phyloP scores from a whole-genome alignment of 2,797 vertebrate genomes.

The Xenopus petersii region DNA sequence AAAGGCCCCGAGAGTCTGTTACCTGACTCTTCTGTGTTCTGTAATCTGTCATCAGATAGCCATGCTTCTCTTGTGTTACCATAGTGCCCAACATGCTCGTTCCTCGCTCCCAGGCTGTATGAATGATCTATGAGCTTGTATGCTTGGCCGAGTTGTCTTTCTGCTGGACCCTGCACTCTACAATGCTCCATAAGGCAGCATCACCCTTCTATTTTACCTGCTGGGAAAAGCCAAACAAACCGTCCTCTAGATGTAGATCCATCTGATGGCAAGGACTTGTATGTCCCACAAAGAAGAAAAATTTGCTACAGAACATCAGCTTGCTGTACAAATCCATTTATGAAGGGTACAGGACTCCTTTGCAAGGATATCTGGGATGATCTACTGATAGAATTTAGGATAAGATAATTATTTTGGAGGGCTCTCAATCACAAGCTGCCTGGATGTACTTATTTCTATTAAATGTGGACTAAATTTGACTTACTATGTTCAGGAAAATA shows the following conservation, averaged over 20 bases:
- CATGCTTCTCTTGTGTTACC: constrained; percentile 64
- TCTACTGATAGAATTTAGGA: no score
- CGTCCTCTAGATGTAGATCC: neutral
- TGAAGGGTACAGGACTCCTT: no score
- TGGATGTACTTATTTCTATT: neutral
- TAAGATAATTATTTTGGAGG: neutral
- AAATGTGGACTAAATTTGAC: constrained; percentile 15
- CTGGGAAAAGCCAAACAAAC: neutral
- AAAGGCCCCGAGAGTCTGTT: constrained; percentile 53
- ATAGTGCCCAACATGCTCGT: constrained; percentile 53
- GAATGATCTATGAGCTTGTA: constrained; percentile 25
- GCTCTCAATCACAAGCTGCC: neutral
- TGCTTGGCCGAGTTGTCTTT: neutral
- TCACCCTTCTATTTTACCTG: neutral
- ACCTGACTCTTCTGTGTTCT: constrained; percentile 66
- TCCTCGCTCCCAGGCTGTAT: constrained; percentile 39
- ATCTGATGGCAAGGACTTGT: no score
- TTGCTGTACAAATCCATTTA: no score
- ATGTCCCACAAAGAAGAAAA: no score
- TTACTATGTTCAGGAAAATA: constrained; percentile 87
- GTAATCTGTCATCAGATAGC: constrained; percentile 61
- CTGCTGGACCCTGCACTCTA: neutral
- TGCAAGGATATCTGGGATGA: neutral
- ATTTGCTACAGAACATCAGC: no score
- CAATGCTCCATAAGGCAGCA: neutral